Evolutionary conservation across 2,113 vertebrate genomes (phyloP), one percentile per base, ranked within the genome.

Genomic region (Acrocephalus arundinaceus): DNA sequence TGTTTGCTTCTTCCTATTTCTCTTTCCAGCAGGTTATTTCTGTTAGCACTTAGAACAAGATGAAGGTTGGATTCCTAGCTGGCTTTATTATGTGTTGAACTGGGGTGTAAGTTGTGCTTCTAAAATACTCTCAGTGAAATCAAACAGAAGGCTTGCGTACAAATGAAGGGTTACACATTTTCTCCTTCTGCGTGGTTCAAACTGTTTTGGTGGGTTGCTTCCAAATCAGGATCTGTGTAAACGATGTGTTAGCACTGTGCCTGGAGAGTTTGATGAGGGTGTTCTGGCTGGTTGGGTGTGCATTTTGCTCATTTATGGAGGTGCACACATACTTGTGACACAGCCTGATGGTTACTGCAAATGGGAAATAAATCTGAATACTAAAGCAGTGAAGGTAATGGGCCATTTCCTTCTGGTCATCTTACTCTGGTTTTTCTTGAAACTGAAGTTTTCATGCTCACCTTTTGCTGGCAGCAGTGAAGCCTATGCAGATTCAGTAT

Each of bases 391-490:
- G 48, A 74, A 95, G 31, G 52, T 75, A 86, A 77, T 43, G 73
- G 66, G 37, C 52, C 28, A 1, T 74, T 93, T 94, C 18, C 52
- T 92, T 88, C 25, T 89, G 68, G 49, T 72, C 66, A 33, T 79
- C 59, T 71, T 66, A 15, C n/a, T 62, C 31, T 17, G 61, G 15
- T 12, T 43, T 65, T 84, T 90, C 51, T 73, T 84, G 57, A 77
- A 94, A 71, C 48, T 17, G 17, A 89, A 75, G 48, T 72, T 90
- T 30, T 28, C 14, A 4, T 65, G 39, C 10, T 78, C 8, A 74
- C 43, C 57, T 86, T 90, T 78, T 88, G n/a, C 88, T 93, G 88
- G 37, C 85, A 95, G 57, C 68, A 33, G 5, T 68, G 30, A 81
- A 89, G 25, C 30, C 57, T 75, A 2, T 57, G 28, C 73, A 85